phyloP scores from a whole-genome alignment of 2,888 invertebrate genomes.

The Teinopalpus imperialis region DNA sequence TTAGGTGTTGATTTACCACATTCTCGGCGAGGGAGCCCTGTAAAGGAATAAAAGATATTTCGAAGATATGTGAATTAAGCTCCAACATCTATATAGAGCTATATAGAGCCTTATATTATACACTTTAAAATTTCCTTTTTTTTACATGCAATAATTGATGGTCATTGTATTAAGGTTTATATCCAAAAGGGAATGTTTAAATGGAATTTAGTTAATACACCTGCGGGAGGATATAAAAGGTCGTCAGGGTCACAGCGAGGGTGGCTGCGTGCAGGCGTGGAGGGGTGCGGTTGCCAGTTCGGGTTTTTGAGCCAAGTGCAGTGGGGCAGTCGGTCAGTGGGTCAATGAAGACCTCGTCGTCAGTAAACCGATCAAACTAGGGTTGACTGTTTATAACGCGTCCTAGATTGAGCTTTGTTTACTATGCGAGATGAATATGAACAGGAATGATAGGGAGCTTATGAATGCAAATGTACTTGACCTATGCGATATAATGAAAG shows the following conservation, averaged over 20 bases:
- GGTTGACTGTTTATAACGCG: neutral
- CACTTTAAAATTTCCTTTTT: too few species aligned
- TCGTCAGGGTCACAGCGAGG: constrained; percentile 31
- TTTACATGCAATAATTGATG: too few species aligned
- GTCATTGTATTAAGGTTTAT: neutral
- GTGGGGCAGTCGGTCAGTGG: constrained; percentile 73
- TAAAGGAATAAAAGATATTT: too few species aligned
- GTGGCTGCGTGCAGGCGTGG: constrained; percentile 27
- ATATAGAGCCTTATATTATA: too few species aligned
- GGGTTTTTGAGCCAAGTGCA: constrained; percentile 73
- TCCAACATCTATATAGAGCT: too few species aligned
- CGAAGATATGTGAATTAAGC: too few species aligned
- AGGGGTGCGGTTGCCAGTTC: constrained; percentile 42
- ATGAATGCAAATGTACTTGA: too few species aligned
- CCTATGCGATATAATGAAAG: too few species aligned
- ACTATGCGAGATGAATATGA: too few species aligned
- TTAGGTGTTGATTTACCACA: too few species aligned
- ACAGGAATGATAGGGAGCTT: too few species aligned
- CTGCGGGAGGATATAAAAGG: constrained; percentile 24
- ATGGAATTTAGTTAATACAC: constrained; percentile 24
- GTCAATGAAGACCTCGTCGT: constrained; percentile 47
- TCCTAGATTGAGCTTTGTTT: neutral
- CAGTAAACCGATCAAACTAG: constrained; percentile 8
- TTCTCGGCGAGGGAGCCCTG: too few species aligned
- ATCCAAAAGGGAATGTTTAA: constrained; percentile 8